phyloP scores from a whole-genome alignment of 2,113 vertebrate genomes.

The Piprites chloris region DNA sequence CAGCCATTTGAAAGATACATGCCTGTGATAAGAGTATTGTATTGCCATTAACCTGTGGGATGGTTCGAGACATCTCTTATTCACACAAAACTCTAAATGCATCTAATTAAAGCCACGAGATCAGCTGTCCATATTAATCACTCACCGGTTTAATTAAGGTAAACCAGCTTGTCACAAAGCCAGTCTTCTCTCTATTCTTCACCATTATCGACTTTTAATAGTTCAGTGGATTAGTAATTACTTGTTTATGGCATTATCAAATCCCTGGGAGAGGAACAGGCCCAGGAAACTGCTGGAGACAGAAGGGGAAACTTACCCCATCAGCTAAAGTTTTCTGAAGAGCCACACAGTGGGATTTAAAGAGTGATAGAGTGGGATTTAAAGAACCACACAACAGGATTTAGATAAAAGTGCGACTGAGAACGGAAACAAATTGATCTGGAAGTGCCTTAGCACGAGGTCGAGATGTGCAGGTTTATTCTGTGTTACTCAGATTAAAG shows the following conservation, averaged over 20 bases:
- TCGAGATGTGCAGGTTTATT: neutral
- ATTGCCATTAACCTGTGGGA: constrained; percentile 63
- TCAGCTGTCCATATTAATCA: constrained; percentile 74
- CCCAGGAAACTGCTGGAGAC: constrained; percentile 4
- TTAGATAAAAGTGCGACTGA: neutral
- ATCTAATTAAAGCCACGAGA: constrained; percentile 66
- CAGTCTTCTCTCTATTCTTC: constrained; percentile 61
- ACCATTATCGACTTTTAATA: constrained; percentile 64
- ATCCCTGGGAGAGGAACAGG: constrained; percentile 1
- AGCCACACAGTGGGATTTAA: neutral
- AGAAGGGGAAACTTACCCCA: neutral
- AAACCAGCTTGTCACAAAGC: constrained; percentile 70
- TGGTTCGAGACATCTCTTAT: constrained; percentile 56
- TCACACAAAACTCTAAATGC: constrained; percentile 67
- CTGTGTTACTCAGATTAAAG: neutral
- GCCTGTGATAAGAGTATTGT: constrained; percentile 57
- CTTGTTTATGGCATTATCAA: constrained; percentile 49
- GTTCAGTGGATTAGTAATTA: constrained; percentile 57
- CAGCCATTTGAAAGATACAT: constrained; percentile 64
- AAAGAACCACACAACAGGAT: neutral
- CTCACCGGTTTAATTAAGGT: constrained; percentile 74
- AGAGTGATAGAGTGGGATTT: neutral
- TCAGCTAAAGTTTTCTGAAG: neutral
- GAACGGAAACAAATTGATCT: constrained; percentile 16
- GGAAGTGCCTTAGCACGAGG: neutral